Base-by-base conservation (phyloP, 2,797 vertebrate species). In the Acanthornis magna region DNA sequence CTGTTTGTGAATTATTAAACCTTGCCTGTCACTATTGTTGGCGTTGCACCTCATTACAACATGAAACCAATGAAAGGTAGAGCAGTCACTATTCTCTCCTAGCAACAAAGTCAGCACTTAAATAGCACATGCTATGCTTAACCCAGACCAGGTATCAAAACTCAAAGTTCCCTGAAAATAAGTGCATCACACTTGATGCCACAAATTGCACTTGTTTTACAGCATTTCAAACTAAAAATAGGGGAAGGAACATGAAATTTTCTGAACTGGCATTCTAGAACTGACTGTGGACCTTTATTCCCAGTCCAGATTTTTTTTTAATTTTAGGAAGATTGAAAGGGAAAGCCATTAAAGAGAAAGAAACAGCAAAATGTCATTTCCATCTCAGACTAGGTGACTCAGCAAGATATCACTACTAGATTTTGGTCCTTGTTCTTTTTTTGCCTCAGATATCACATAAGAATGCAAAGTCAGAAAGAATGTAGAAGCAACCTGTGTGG, bases 1-100 rank as follows among this genome's bases (percentile, higher is more conserved):
- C 51, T 62, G 16, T 36, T 70, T 40, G 32, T 80, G 57, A 88
- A 86, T 90, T 80, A 90, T 67, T 91, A 72, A 91, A 78, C 82
- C 23, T 40, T n/a, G 43, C 21, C 80, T 51, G 48, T 74, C 75
- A 66, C 47, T 88, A 78, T 27, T 57, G 60, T 55, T 77, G 57
- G 47, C 0, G 0, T 40, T 9, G 2, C 50, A 79, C 30, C 32
- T 36, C 27, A 43, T 53, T 30, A 65, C 38, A 62, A 66, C 27
- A 63, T 5, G 43, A 80, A 77, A 72, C 19, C 40, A 71, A 38
- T 27, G 75, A 75, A 79, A 88, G 16, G 26, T 54, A 85, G 73
- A 93, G 32, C 75, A 89, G 70, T 5, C 60, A 42, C 61, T 58
- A 30, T 34, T 79, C 43, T 57, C 51, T 45, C 55, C 58, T 42